Conservation (phyloP, 1,140 invertebrate species). For the Brachionus paranguensis region DNA sequence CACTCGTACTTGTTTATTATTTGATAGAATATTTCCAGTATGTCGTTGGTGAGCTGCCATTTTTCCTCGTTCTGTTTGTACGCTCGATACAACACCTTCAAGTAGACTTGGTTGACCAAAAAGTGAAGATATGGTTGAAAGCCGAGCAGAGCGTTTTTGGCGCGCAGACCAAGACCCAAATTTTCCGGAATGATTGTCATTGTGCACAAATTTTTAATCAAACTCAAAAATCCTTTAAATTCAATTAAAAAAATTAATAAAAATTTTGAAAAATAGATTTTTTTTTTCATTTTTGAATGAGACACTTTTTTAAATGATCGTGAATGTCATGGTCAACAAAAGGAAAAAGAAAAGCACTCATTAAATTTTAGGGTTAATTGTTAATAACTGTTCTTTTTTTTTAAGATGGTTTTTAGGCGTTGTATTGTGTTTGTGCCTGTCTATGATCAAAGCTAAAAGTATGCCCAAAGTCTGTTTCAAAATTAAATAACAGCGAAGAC, state of each 20-base stretch:
- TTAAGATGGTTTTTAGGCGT: no score
- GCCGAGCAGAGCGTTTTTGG: constrained; percentile 62
- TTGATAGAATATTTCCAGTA: constrained; percentile 37
- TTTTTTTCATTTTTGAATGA: neutral
- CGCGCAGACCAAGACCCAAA: constrained; percentile 70
- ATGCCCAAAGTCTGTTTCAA: no score
- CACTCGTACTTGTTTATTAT: constrained; percentile 18
- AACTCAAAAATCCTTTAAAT: constrained; percentile 64
- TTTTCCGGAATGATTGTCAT: constrained; percentile 65
- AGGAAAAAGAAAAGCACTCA: no score
- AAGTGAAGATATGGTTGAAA: constrained; percentile 82
- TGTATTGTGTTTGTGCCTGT: no score
- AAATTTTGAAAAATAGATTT: neutral
- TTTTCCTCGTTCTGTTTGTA: constrained; percentile 71
- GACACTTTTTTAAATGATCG: no score
- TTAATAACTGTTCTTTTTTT: no score
- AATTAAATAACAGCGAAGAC: no score
- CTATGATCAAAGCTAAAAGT: no score
- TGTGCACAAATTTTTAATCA: constrained; percentile 71
- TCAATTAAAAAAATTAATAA: neutral
- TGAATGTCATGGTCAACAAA: no score
- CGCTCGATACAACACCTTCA: constrained; percentile 69
- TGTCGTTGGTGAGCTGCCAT: constrained; percentile 41
- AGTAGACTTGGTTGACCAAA: constrained; percentile 69
- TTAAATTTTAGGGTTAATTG: no score